Conservation (phyloP, 2,113 vertebrate species). For the Pionites leucogaster region DNA sequence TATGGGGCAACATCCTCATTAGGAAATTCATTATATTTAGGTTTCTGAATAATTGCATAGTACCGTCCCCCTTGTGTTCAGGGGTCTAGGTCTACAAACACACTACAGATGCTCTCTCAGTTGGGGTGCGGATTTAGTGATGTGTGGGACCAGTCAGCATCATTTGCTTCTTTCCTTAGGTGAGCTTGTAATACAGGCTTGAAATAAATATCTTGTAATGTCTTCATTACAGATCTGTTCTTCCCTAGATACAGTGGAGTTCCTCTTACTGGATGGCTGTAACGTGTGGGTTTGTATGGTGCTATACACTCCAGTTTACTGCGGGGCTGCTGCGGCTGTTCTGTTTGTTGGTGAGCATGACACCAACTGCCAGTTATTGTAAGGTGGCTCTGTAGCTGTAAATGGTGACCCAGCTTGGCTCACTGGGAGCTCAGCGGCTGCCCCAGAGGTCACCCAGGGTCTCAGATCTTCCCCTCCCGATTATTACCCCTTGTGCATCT, state of each 20-base stretch:
- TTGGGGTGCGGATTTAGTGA: background rate
- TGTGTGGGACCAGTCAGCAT: background rate
- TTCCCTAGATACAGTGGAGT: background rate
- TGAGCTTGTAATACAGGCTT: background rate
- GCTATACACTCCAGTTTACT: accelerated
- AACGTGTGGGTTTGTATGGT: background rate
- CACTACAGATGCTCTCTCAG: background rate
- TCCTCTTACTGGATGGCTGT: background rate
- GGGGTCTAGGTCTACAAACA: background rate
- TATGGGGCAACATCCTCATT: background rate
- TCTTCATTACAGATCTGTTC: background rate
- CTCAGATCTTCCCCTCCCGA: background rate
- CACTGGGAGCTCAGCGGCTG: accelerated
- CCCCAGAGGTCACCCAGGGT: background rate
- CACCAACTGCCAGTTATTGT: accelerated
- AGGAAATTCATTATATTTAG: background rate
- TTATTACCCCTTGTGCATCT: background rate
- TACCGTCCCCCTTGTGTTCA: background rate
- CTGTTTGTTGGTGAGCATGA: background rate
- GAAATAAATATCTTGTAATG: background rate
- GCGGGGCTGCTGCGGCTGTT: background rate
- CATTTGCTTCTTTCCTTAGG: background rate
- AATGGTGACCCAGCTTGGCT: background rate
- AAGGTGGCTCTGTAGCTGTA: background rate
- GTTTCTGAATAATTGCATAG: background rate